Percentiles rank a stretch among this genome's conserved stretches.
These are phyloP conservation scores for Argyrosomus regius DNA, from an alignment of 2,797 vertebrate species.

Conservation along the genomic window DNA sequence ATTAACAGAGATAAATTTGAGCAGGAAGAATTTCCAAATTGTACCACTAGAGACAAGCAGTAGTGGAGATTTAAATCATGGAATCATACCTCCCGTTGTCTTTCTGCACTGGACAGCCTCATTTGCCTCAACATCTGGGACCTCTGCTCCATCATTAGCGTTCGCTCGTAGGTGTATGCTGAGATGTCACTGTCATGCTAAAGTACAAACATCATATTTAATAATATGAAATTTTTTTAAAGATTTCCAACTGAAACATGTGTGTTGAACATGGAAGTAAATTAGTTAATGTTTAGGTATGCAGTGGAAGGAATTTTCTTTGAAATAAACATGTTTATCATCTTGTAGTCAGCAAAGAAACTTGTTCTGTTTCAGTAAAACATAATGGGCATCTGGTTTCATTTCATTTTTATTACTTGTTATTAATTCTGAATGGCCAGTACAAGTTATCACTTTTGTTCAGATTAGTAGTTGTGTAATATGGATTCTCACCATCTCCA, in stretches of 20 bases:
- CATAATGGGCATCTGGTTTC: conserved; percentile 19
- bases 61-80: neutral
- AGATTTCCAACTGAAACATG: neutral
- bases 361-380: neutral
- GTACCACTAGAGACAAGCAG: neutral
- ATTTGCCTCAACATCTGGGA: conserved; percentile 99
- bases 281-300: neutral
- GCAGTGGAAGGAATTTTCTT: neutral
- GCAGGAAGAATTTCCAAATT: too few species aligned
- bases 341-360: neutral
- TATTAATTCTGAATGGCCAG: neutral
- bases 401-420: neutral
- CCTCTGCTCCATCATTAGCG: conserved; percentile 99
- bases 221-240: neutral
- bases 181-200: conserved; percentile 98
- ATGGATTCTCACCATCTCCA: conserved; percentile 93
- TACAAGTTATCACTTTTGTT: neutral
- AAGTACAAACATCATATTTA: conserved; percentile 23
- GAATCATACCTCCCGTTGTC: conserved; percentile 91
- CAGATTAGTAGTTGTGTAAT: neutral
- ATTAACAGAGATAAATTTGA: too few species aligned
- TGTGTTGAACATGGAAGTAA: neutral
- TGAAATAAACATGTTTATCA: neutral
- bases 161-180: conserved; percentile 97
- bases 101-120: conserved; percentile 95